Conservation (phyloP, 2,888 invertebrate species). For the Coenonympha glycerion region DNA sequence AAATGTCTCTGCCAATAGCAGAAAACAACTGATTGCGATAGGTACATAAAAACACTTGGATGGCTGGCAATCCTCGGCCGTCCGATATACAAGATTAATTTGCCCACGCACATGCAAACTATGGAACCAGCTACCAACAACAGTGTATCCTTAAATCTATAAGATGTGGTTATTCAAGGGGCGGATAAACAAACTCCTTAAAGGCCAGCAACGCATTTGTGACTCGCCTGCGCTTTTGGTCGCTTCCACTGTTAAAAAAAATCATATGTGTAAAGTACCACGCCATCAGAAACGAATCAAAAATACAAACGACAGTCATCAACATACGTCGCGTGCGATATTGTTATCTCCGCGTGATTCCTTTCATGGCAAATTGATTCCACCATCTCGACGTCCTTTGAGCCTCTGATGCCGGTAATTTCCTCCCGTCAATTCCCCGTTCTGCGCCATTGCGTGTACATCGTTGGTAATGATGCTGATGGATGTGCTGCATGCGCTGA, state of each 20-base stretch:
- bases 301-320: slow-evolving; percentile 3
- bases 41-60: no score
- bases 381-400: slow-evolving; percentile 18
- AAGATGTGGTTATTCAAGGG: no score
- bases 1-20: no score
- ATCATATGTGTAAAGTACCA: not conserved
- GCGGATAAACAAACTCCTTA: not conserved
- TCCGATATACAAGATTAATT: no score
- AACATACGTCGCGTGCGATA: not conserved
- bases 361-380: slow-evolving; percentile 28
- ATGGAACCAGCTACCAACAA: no score
- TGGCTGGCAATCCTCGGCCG: no score
- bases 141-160: no score
- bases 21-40: no score
- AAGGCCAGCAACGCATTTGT: not conserved
- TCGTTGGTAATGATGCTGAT: slow-evolving; percentile 50
- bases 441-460: slow-evolving; percentile 37
- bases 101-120: no score
- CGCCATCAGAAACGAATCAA: not conserved
- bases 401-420: slow-evolving; percentile 24
- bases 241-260: no score
- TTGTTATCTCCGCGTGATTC: slow-evolving; percentile 7
- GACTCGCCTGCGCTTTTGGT: not conserved
- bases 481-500: slow-evolving; percentile 36
- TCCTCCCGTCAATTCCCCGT: slow-evolving; percentile 19